Base-by-base conservation (phyloP, 2,113 vertebrate species). In the Lophura nycthemera region DNA sequence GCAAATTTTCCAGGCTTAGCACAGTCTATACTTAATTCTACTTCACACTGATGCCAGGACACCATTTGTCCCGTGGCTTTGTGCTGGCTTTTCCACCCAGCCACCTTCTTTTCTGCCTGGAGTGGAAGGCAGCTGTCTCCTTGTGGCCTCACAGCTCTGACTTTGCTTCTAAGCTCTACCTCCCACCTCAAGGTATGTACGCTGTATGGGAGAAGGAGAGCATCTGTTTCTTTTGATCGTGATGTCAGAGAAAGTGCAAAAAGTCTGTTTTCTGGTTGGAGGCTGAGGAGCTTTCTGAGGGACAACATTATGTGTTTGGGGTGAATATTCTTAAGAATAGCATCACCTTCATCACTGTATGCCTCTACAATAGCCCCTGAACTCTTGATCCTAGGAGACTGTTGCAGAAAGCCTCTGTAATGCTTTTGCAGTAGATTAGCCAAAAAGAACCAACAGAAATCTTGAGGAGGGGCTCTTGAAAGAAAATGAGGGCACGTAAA, bases 281-380 rank as follows among this genome's bases (percentile, higher is more conserved):
- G 25, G 30, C 16, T 54, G 42, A 63, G 34, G n/a, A 38, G 60
- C 22, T 38, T 8, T 63, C 14, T 17, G 24, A 88, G 85, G 52
- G 17, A 71, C n/a, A 32, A 8, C 6, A 2, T 67, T 67, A 30
- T 8, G 12, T 36, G 15, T 60, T 36, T 56, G 9, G 40, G 45
- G 13, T 42, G 40, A 78, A 63, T 3, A 61, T 18, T 20, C 9
- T 25, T 8, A 60, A 43, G 25, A 87, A 40, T 21, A 70, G 42
- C 17, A 52, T 8, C 7, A 86, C 18, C 30, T 54, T 54, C 12
- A 34, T 59, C 22, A 19, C 10, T 38, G 11, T 48, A 13, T 45
- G 8, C 27, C 24, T 29, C 10, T 38, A 29, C 36, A 66, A 27
- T 11, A 16, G 38, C 1, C 1, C 8, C 7, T 4, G 3, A 8